These are phyloP conservation scores for Camponotus vicinus DNA, from an alignment of 1,140 invertebrate species.

Conservation along the genomic window DNA sequence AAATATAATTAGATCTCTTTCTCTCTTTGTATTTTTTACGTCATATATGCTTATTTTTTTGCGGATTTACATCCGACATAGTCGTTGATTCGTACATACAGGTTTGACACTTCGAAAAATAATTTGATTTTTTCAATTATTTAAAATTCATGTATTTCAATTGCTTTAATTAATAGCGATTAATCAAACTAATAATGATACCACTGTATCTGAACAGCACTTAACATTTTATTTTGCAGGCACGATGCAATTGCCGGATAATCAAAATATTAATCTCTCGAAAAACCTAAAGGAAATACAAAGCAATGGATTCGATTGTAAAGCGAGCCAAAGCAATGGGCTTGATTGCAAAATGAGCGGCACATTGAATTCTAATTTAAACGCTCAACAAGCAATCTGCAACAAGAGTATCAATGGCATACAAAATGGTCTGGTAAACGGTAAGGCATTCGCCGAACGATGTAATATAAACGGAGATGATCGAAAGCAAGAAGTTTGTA, in stretches of 20 bases:
- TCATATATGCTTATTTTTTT: background rate
- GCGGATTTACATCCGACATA: background rate
- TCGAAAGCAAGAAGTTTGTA: constrained; percentile 28
- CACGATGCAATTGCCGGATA: constrained; percentile 58
- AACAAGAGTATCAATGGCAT: constrained; percentile 64
- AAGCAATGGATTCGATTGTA: constrained; percentile 67
- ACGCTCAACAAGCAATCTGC: constrained; percentile 35
- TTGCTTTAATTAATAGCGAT: background rate
- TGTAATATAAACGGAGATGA: constrained; percentile 62
- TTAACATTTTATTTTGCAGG: constrained; percentile 67
- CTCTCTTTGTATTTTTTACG: background rate
- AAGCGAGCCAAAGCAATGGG: constrained; percentile 66
- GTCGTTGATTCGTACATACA: background rate
- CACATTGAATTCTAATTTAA: constrained; percentile 27
- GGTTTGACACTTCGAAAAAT: background rate
- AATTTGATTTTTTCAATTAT: background rate
- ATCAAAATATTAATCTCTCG: constrained; percentile 38
- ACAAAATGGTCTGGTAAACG: constrained; percentile 72
- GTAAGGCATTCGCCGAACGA: constrained; percentile 62
- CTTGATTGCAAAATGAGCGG: constrained; percentile 61
- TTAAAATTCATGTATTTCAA: background rate
- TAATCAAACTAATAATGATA: background rate
- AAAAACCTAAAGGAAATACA: constrained; percentile 58
- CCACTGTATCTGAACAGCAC: background rate
- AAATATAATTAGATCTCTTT: background rate